A percentile compares a stretch with the other conserved stretches of the same genome.
Evolutionary conservation across 2,113 vertebrate species (phyloP).

Genomic region (Seriola rivoliana): DNA sequence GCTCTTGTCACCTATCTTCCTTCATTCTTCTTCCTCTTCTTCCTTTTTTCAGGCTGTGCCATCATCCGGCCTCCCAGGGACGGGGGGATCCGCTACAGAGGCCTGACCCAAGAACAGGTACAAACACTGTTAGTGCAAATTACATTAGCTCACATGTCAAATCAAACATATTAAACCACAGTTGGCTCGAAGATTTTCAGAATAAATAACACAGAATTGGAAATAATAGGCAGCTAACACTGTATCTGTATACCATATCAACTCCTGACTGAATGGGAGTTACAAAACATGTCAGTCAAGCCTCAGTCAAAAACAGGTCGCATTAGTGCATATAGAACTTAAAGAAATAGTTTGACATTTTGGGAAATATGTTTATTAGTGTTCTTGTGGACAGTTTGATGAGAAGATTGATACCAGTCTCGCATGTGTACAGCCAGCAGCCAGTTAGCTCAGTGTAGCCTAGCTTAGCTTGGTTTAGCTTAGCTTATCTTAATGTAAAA

Average conservation of each 20-base stretch:
- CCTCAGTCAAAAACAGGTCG: not conserved
- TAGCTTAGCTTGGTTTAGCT: too few species aligned
- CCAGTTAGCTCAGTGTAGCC: not conserved
- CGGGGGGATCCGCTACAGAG: constrained; percentile 94
- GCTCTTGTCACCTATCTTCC: not conserved
- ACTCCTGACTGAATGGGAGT: too few species aligned
- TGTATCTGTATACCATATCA: not conserved
- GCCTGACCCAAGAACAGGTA: constrained; percentile 93
- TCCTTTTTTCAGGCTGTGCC: constrained; percentile 85
- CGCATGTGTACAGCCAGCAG: not conserved
- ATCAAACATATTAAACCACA: constrained; percentile 1
- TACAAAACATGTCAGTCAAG: too few species aligned
- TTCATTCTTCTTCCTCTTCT: constrained; percentile 18
- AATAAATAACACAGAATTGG: not conserved
- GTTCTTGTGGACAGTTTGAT: not conserved
- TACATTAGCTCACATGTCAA: not conserved
- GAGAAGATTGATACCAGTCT: not conserved
- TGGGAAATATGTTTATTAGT: not conserved
- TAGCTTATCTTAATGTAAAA: not conserved
- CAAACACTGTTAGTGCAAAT: not conserved
- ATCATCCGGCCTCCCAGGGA: constrained; percentile 95
- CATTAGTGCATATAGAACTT: not conserved
- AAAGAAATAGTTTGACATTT: not conserved
- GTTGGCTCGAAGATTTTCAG: not conserved
- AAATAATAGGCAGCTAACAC: not conserved